These are phyloP conservation scores for Drosophila ambigua DNA, from an alignment of 1,140 invertebrate genomes.

Conservation along the genomic window DNA sequence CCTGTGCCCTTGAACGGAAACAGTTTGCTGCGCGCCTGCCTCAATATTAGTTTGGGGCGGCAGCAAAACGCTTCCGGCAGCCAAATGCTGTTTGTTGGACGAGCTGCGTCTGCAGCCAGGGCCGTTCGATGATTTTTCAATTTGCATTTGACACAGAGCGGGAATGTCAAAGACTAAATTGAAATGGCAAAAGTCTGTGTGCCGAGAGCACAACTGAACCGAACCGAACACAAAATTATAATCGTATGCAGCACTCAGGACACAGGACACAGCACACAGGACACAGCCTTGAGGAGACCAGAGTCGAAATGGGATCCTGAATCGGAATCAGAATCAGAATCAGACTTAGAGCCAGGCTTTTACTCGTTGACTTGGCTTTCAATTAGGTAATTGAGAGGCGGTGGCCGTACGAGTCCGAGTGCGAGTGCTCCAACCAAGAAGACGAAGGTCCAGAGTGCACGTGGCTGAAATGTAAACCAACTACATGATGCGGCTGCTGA, in stretches of 20 bases:
- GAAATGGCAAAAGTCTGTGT: conserved; percentile 64
- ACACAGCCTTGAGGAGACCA: conserved; percentile 7
- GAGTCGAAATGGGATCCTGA: conserved; percentile 18
- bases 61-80: conserved; percentile 76
- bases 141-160: conserved; percentile 76
- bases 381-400: conserved; percentile 77
- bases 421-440: not conserved
- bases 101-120: conserved; percentile 44
- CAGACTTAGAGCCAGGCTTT: conserved; percentile 14
- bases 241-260: conserved; percentile 56
- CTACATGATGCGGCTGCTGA: conserved; percentile 2
- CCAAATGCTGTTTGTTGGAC: conserved; percentile 63
- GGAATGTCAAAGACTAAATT: conserved; percentile 78
- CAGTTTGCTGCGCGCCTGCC: conserved; percentile 58
- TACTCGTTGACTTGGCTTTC: conserved; percentile 58
- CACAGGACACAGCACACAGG: conserved; percentile 10
- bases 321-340: conserved; percentile 27
- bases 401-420: conserved; percentile 11
- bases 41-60: conserved; percentile 77
- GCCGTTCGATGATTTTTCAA: conserved; percentile 76
- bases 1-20: conserved; percentile 43
- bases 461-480: conserved; percentile 54
- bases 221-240: conserved; percentile 49
- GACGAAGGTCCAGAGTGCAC: conserved; percentile 47
- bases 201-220: too few relatives aligned